phyloP scores from a whole-genome alignment of 1,140 invertebrate species.

The Idris sp. region DNA sequence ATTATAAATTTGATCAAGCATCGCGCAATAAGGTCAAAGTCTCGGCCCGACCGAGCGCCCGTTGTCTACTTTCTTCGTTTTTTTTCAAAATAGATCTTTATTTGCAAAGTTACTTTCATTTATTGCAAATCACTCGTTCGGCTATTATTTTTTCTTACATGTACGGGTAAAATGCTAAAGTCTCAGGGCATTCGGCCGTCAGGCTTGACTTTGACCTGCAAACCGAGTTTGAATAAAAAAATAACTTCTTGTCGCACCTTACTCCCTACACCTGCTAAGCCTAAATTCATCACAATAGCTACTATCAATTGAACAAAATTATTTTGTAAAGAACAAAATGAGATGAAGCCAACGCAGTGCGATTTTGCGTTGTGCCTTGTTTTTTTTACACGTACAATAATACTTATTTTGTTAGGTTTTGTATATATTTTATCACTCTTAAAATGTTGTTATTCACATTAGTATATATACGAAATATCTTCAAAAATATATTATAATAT shows the following conservation, averaged over 20 bases:
- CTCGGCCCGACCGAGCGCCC: not conserved
- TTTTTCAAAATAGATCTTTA: conserved; percentile 47
- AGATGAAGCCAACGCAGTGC: too few relatives aligned
- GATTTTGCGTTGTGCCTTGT: conserved; percentile 6
- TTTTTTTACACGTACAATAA: conserved; percentile 17
- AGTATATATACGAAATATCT: conserved; percentile 55
- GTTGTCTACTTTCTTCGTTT: conserved; percentile 38
- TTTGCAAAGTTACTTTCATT: conserved; percentile 51
- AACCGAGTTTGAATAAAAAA: conserved; percentile 36
- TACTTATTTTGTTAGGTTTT: conserved; percentile 40
- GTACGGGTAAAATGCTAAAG: too few relatives aligned
- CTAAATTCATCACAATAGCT: conserved; percentile 47
- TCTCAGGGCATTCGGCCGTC: conserved; percentile 5
- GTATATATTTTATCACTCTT: conserved; percentile 41
- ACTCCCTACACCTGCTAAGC: conserved; percentile 3
- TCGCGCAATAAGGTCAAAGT: not conserved
- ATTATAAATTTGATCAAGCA: conserved; percentile 8
- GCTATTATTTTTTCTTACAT: conserved; percentile 18
- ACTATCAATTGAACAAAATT: conserved; percentile 42
- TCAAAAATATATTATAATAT: conserved; percentile 58
- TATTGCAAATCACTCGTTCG: not conserved
- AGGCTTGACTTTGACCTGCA: not conserved
- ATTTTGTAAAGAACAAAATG: conserved; percentile 24
- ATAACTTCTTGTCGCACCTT: conserved; percentile 22
- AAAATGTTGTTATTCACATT: conserved; percentile 42